These are phyloP conservation scores for Drosophila nigrodunni DNA, from an alignment of 1,140 invertebrate genomes.

Conservation along the genomic window DNA sequence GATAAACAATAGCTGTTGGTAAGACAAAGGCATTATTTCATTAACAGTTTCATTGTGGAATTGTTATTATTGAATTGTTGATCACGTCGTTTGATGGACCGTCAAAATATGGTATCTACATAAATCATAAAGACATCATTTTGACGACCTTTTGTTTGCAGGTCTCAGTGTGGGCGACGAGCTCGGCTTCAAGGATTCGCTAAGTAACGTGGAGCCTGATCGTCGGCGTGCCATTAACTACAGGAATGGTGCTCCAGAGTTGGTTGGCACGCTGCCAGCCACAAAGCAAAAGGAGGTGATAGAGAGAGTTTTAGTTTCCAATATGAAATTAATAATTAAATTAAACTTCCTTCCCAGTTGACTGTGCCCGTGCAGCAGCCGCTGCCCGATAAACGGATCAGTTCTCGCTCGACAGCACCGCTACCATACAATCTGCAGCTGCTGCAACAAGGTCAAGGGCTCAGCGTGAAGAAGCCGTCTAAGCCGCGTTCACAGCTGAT, in stretches of 20 bases:
- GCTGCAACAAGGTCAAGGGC: slow-evolving; percentile 48
- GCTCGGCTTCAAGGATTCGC: slow-evolving; percentile 91
- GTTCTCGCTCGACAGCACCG: slow-evolving; percentile 65
- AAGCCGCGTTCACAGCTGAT: slow-evolving; percentile 67
- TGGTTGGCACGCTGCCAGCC: slow-evolving; percentile 69
- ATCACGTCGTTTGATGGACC: slow-evolving; percentile 49
- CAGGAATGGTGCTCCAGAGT: slow-evolving; percentile 85
- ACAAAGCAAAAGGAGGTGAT: slow-evolving; percentile 62
- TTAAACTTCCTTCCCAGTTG: neutral
- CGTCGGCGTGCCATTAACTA: slow-evolving; percentile 88
- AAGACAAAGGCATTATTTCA: slow-evolving; percentile 61
- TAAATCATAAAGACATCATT: slow-evolving; percentile 4
- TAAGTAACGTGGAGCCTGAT: slow-evolving; percentile 89
- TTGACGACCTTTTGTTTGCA: slow-evolving; percentile 74
- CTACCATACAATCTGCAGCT: slow-evolving; percentile 62
- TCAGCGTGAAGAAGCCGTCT: slow-evolving; percentile 26
- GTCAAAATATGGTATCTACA: neutral
- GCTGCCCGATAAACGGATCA: slow-evolving; percentile 70
- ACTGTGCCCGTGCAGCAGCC: slow-evolving; percentile 41
- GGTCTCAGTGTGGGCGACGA: slow-evolving; percentile 94
- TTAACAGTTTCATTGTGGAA: slow-evolving; percentile 52
- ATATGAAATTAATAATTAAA: too few relatives aligned
- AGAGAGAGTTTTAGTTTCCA: too few relatives aligned
- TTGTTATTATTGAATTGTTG: slow-evolving; percentile 5
- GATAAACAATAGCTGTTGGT: slow-evolving; percentile 38